Evolutionary conservation across 2,113 vertebrate species (phyloP).

Genomic region (Aplodontia rufa): DNA sequence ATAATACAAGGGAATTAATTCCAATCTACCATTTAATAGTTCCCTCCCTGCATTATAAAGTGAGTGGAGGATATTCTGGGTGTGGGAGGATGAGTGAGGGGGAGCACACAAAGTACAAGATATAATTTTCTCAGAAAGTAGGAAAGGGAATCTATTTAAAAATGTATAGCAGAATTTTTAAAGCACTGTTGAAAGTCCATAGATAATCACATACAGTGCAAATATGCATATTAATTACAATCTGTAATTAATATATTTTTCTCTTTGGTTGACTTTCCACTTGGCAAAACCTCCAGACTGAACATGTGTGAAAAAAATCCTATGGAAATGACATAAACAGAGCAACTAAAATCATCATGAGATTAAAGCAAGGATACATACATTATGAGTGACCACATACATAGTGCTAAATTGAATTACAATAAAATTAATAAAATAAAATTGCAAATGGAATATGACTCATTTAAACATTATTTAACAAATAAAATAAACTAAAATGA

Average conservation of each 20-base stretch:
- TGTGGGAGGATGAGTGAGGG: neutral
- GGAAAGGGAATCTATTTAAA: neutral
- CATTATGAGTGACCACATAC: slow-evolving; percentile 45
- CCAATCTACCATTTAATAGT: neutral
- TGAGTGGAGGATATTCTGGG: neutral
- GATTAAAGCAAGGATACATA: slow-evolving; percentile 42
- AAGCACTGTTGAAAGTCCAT: neutral
- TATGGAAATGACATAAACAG: slow-evolving; percentile 57
- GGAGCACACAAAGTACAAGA: neutral
- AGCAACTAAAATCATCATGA: slow-evolving; percentile 69
- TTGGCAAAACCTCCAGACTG: slow-evolving; percentile 53
- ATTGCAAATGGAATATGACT: slow-evolving; percentile 59
- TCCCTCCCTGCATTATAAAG: neutral
- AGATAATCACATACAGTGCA: neutral
- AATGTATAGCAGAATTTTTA: neutral
- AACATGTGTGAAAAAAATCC: slow-evolving; percentile 17
- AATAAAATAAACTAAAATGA: slow-evolving; percentile 59
- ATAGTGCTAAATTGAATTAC: slow-evolving; percentile 62
- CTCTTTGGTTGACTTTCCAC: slow-evolving; percentile 48
- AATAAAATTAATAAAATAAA: slow-evolving; percentile 63
- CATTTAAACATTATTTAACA: slow-evolving; percentile 67
- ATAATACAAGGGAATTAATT: neutral
- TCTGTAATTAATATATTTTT: slow-evolving; percentile 46
- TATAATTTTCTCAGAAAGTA: neutral
- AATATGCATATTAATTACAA: slow-evolving; percentile 36